phyloP scores from a whole-genome alignment of 1,140 invertebrate genomes.

The Caenorhabditis briggsae region DNA sequence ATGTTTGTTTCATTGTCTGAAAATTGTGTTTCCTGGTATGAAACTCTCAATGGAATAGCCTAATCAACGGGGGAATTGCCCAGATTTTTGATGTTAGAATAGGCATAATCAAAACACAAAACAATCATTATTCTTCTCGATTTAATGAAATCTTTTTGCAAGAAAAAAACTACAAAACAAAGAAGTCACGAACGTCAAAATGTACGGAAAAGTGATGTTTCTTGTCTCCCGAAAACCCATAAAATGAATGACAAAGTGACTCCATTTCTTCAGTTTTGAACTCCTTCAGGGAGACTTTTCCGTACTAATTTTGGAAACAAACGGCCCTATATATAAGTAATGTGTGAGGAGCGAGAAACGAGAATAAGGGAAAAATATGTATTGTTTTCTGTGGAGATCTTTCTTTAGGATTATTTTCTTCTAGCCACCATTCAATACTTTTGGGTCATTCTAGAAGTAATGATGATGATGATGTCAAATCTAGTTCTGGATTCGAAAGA shows the following conservation, averaged over 20 bases:
- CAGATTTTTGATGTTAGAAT: background rate
- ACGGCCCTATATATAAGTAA: background rate
- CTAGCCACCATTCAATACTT: background rate
- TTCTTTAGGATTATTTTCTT: background rate
- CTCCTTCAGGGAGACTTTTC: background rate
- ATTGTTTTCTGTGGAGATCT: background rate
- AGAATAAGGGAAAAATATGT: background rate
- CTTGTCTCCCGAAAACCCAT: conserved; percentile 26
- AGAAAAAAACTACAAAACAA: background rate
- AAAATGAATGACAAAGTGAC: conserved; percentile 36
- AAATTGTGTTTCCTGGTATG: background rate
- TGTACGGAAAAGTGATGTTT: conserved; percentile 35
- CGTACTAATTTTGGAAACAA: conserved; percentile 30
- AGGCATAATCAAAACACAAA: background rate
- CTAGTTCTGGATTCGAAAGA: background rate
- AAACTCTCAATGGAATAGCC: background rate
- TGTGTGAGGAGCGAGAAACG: background rate
- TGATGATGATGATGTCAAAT: conserved; percentile 1
- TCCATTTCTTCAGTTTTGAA: conserved; percentile 33
- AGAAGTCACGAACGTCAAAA: background rate
- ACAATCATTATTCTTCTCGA: background rate
- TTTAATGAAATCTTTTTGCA: background rate
- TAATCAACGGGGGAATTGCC: background rate
- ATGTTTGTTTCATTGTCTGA: background rate
- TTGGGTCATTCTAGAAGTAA: background rate